These are phyloP conservation scores for Salvelinus namaycush DNA, from an alignment of 2,113 vertebrate genomes.

Conservation along the genomic window DNA sequence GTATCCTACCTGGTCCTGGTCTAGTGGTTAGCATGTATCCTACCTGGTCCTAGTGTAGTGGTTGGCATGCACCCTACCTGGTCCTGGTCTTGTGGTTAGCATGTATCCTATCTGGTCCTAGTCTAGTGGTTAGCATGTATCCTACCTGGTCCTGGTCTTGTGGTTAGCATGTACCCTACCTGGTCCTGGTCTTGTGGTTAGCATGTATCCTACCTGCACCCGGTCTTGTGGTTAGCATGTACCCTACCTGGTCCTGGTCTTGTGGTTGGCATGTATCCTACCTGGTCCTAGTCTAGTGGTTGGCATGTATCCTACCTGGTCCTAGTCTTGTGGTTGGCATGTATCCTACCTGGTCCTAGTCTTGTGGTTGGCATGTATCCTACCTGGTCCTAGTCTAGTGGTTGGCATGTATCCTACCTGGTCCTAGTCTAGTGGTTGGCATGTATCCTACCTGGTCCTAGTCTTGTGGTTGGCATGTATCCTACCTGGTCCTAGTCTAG, in stretches of 20 bases:
- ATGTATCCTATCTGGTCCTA: constrained; percentile 76
- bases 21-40: not conserved
- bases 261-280: too few relatives aligned
- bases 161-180: too few relatives aligned
- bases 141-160: constrained; percentile 80
- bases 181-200: too few relatives aligned
- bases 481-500: too few relatives aligned
- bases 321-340: too few relatives aligned
- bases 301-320: too few relatives aligned
- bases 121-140: constrained; percentile 39
- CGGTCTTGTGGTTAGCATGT: too few relatives aligned
- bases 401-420: too few relatives aligned
- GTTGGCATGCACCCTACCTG: constrained; percentile 62
- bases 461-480: constrained; percentile 39
- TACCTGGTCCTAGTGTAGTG: constrained; percentile 80
- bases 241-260: constrained; percentile 80
- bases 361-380: not conserved
- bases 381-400: too few relatives aligned
- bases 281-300: too few relatives aligned
- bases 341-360: constrained; percentile 79
- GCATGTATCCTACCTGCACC: too few relatives aligned
- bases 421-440: too few relatives aligned
- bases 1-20: constrained; percentile 79
- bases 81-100: constrained; percentile 69
- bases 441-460: constrained; percentile 76